phyloP scores from a whole-genome alignment of 2,888 invertebrate genomes.

The Scaptomyza flava region DNA sequence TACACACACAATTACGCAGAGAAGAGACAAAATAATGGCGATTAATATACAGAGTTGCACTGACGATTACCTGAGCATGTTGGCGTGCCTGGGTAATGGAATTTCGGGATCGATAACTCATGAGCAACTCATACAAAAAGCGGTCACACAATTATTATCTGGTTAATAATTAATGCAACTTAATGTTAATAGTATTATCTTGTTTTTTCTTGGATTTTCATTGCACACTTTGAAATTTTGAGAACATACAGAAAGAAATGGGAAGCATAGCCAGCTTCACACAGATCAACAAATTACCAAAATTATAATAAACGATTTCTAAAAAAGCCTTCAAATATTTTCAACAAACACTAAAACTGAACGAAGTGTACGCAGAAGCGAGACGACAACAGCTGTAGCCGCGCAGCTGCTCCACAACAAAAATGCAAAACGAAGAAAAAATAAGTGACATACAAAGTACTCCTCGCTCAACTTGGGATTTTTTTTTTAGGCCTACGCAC shows the following conservation, averaged over 20 bases:
- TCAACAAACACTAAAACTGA: conserved; percentile 29
- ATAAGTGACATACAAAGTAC: conserved; percentile 57
- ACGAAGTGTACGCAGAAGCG: conserved; percentile 61
- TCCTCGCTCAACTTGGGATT: conserved; percentile 43
- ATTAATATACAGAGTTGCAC: conserved; percentile 30
- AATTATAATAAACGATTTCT: background rate
- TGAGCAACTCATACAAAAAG: conserved; percentile 44
- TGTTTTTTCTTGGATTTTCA: conserved; percentile 61
- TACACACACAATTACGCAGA: conserved; percentile 79
- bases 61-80: conserved; percentile 51
- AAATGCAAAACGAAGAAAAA: conserved; percentile 50
- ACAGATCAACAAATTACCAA: conserved; percentile 18
- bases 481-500: conserved; percentile 43
- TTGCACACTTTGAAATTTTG: conserved; percentile 69
- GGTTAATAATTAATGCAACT: conserved; percentile 55
- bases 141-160: conserved; percentile 43
- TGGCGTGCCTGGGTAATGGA: conserved; percentile 54
- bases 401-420: conserved; percentile 70
- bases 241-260: conserved; percentile 47
- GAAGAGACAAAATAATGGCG: background rate
- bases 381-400: conserved; percentile 69
- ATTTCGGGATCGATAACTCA: conserved; percentile 60
- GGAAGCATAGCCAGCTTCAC: conserved; percentile 37
- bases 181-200: conserved; percentile 30
- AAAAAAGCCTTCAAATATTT: conserved; percentile 4